Evolutionary conservation across 2,888 invertebrate genomes (phyloP).

Genomic region (Amphipyra tragopoginis): DNA sequence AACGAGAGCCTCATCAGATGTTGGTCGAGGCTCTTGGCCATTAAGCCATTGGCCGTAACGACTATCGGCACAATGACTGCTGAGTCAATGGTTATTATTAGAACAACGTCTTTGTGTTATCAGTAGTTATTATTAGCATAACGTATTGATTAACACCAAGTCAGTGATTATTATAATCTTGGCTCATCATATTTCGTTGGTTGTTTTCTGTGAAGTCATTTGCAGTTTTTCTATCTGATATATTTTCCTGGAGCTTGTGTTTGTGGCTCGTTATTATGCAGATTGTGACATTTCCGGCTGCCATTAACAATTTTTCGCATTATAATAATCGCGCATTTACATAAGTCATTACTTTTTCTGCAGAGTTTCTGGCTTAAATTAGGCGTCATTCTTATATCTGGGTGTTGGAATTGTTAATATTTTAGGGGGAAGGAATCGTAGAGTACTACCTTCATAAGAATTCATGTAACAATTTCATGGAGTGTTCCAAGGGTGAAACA

Average conservation of each 20-base stretch:
- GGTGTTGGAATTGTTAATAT: background rate
- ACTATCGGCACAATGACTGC: too few relatives aligned
- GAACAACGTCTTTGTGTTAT: too few relatives aligned
- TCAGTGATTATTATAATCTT: background rate
- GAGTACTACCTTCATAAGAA: too few relatives aligned
- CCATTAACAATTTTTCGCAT: slow-evolving; percentile 25
- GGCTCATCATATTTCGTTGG: background rate
- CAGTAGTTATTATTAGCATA: too few relatives aligned
- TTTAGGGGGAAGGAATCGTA: too few relatives aligned
- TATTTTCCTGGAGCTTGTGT: slow-evolving; percentile 27
- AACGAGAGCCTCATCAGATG: too few relatives aligned
- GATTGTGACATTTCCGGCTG: slow-evolving; percentile 36
- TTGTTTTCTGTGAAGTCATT: slow-evolving; percentile 3
- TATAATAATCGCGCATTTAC: slow-evolving; percentile 24
- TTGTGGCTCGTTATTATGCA: slow-evolving; percentile 40
- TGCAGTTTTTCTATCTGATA: background rate
- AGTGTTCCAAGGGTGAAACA: too few relatives aligned
- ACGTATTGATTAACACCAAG: too few relatives aligned
- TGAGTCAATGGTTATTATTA: too few relatives aligned
- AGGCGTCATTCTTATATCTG: background rate
- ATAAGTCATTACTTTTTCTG: slow-evolving; percentile 16
- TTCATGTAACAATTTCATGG: too few relatives aligned
- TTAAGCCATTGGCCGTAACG: too few relatives aligned
- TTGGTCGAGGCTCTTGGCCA: too few relatives aligned
- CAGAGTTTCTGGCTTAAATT: background rate